phyloP scores from a whole-genome alignment of 1,140 invertebrate genomes.

The Yoshiicerus persimilis region DNA sequence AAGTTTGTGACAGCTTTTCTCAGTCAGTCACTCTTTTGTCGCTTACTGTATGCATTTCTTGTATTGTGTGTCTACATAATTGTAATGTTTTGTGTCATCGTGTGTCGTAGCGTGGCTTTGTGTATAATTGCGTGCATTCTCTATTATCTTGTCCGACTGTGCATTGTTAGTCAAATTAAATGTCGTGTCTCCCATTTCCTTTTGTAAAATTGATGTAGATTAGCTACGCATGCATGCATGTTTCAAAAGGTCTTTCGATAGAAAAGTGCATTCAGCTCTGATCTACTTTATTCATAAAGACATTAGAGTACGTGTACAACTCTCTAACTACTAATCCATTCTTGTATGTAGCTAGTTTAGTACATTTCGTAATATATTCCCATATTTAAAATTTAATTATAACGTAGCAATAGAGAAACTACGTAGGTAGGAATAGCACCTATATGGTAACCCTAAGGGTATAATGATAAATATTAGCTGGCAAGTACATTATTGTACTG shows the following conservation, averaged over 20 bases:
- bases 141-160: background rate
- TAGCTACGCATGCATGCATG: background rate
- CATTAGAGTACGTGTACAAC: slow-evolving; percentile 1
- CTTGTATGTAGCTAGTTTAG: background rate
- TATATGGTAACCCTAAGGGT: background rate
- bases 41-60: background rate
- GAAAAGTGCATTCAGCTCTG: background rate
- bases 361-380: background rate
- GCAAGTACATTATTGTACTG: background rate
- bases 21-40: background rate
- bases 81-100: background rate
- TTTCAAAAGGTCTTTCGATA: slow-evolving; percentile 14
- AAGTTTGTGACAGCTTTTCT: slow-evolving; percentile 12
- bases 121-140: background rate
- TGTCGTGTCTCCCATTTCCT: background rate
- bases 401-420: background rate
- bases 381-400: background rate
- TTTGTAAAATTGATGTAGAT: background rate
- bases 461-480: background rate
- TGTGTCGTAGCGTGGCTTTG: background rate
- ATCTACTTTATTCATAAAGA: slow-evolving; percentile 18
- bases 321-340: background rate
- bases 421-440: background rate
- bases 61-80: background rate
- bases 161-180: background rate